Base-by-base conservation (phyloP, 2,113 vertebrate species). In the Neolamprologus fasciatus region DNA sequence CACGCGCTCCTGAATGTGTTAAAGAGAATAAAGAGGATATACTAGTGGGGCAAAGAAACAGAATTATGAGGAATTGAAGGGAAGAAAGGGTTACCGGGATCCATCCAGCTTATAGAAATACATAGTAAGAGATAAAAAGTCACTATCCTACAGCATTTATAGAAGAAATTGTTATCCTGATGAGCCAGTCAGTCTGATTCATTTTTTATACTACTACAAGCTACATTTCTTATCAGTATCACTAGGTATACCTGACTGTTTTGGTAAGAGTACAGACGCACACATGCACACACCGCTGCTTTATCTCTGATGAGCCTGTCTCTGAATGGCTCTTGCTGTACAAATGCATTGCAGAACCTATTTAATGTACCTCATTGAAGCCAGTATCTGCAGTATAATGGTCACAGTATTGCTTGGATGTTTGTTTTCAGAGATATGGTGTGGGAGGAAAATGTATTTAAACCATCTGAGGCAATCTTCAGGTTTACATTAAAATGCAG, bases 391-490 rank as follows among this genome's bases (percentile, higher is more conserved):
- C 68, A 28, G 76, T 53, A 76, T 91, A 89, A 87, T 78, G 57
- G 83, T 85, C 76, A 42, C 80, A 84, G 55, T 55, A 76, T 88
- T 50, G 89, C 35, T 17, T 68, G 47, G 47, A 86, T 86, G 84
- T 86, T 92, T 90, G 83, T 90, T 92, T 87, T 55, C 73, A 80
- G 63, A 93, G 87, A 92, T 89, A 93, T 21, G 53, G 57, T 7
- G 80, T 16, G 9, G 66, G 86, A 79, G 50, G 45, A 87, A 93
- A 91, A 90, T 63, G 9, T 82, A 84, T 89, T 91, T 85, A 79
- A 83, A 83, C 26, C 86, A 76, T 93, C 84, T 86, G 82, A 82
- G 21, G 57, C 76, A 87, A 85, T 85, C 87, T 68, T 17, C 45
- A 86, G 54, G 37, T 63, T 85, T 87, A 55, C 68, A 83, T 55